Base-by-base conservation (phyloP, 2,888 invertebrate species). In the Leptogaster cylindrica region DNA sequence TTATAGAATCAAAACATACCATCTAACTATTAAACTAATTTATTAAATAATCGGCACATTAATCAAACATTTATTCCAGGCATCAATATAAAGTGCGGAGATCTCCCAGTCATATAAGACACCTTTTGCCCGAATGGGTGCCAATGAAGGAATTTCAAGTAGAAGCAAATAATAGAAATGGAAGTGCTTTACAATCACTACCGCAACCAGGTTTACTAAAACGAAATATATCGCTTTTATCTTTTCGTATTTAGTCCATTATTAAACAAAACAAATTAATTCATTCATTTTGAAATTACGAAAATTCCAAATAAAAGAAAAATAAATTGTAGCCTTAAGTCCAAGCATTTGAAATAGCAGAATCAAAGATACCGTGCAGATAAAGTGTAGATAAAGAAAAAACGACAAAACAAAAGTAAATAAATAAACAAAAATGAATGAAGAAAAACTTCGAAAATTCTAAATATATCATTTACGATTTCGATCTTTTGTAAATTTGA, bases 201-300 rank as follows among this genome's bases (percentile, higher is more conserved):
- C 76, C 77, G 33, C 77, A 78, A 65, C 27, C 73, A 68, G 75
- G 77, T 69, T 70, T 79, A 73, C 76, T 81, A 48, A 78, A 78
- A 72, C 77, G 79, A 68, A 79, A 80, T 75, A 77, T 77, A 66
- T 80, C 80, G 69, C 76, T 80, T 73, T 75, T 80, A 73, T 80
- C 80, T 65, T 79, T 80, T 77, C 80, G 80, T 73, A 80, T 79
- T 75, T 70, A 70, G 70, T 66, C 69, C 69, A 69, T 46, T 20
- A 27, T 50, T 83, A 83, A 83, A 93, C 93, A 77, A 46, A 46
- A 6, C 5, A 10, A 55, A 55, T n/a, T n/a, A 6, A 16, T n/a
- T n/a, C n/a, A n/a, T n/a, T n/a, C 36, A 28, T n/a, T 44, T 44
- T 23, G 27, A 50, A 55, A 33, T 36, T 55, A 36, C 39, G 55